Evolutionary conservation across 2,888 invertebrate genomes (phyloP).

Genomic region (Pristionchus arcanus): DNA sequence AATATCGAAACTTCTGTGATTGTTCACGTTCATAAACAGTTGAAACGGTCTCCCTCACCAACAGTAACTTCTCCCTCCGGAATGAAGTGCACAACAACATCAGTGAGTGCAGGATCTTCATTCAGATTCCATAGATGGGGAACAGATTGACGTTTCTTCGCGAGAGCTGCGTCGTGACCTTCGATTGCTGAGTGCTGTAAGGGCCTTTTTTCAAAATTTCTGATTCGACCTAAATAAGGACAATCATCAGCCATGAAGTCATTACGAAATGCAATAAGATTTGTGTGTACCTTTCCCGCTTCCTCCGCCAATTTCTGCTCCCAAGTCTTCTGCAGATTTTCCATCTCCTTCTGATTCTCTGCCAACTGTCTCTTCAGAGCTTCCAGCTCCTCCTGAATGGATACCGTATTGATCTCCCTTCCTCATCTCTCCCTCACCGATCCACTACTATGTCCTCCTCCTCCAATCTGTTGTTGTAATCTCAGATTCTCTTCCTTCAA

Average conservation of each 20-base stretch:
- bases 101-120: conserved; percentile 82
- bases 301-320: conserved; percentile 78
- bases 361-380: conserved; percentile 76
- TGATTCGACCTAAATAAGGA: neutral
- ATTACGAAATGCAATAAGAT: neutral
- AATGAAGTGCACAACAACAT: conserved; percentile 82
- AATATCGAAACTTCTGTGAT: no score
- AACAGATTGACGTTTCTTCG: conserved; percentile 79
- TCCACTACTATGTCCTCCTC: conserved; percentile 48
- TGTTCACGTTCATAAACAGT: neutral
- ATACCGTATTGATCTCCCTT: neutral
- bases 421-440: neutral
- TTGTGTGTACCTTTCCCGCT: conserved; percentile 65
- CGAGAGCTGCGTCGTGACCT: conserved; percentile 58
- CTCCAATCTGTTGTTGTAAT: conserved; percentile 79
- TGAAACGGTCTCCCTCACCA: conserved; percentile 58
- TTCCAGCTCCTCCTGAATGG: conserved; percentile 73
- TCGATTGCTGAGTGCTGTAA: conserved; percentile 29
- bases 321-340: conserved; percentile 82
- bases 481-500: conserved; percentile 83
- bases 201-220: neutral
- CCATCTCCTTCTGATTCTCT: conserved; percentile 82
- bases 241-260: neutral
- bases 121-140: conserved; percentile 83
- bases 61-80: conserved; percentile 79